Percentiles rank a stretch among this genome's conserved stretches.
Conservation (phyloP, 2,797 vertebrate genomes). For the Gymnopithys bicolor region DNA sequence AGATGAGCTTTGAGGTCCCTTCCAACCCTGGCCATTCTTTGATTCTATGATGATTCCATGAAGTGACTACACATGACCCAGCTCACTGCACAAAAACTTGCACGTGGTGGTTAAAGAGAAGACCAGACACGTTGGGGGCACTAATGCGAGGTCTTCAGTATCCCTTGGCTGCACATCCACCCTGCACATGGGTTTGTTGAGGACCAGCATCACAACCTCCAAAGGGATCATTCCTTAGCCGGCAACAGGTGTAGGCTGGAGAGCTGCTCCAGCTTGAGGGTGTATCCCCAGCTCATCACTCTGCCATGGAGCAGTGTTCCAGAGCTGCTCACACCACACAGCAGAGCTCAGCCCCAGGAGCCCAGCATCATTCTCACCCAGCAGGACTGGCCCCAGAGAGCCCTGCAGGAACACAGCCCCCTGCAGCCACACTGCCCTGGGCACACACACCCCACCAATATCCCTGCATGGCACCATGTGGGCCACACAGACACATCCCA, state of each 20-base stretch:
- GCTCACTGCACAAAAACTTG: not conserved
- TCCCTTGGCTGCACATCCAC: not conserved
- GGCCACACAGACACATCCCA: not conserved
- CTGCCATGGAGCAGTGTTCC: not conserved
- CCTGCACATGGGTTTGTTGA: rapidly evolving
- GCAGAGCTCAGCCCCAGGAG: not conserved
- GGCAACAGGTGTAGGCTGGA: rapidly evolving
- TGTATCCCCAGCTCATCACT: not conserved
- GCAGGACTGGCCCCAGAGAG: not conserved
- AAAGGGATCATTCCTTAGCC: too few relatives aligned
- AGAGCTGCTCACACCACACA: not conserved
- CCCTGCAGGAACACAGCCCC: not conserved
- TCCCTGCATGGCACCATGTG: rapidly evolving
- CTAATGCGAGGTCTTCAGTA: rapidly evolving
- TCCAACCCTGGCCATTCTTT: not conserved
- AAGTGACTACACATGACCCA: not conserved
- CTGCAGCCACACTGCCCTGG: not conserved
- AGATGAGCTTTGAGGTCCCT: not conserved
- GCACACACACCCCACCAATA: not conserved
- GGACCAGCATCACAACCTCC: not conserved
- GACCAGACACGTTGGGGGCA: not conserved
- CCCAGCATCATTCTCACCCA: not conserved
- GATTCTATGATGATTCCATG: not conserved
- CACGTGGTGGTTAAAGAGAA: rapidly evolving
- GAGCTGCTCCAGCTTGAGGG: not conserved